phyloP scores from a whole-genome alignment of 2,888 invertebrate species.

The Dexiosoma caninum region DNA sequence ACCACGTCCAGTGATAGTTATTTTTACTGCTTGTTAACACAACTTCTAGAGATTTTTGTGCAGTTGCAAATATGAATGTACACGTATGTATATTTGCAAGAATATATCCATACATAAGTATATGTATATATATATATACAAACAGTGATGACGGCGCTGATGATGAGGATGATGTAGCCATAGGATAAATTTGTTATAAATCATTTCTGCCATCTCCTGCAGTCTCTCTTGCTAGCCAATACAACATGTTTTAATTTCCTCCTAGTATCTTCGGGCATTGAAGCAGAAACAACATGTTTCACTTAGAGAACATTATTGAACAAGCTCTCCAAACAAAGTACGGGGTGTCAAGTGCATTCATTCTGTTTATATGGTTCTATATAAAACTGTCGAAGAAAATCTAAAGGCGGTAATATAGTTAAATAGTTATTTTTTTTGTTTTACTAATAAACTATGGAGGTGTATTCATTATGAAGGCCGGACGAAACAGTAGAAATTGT shows the following conservation, averaged over 20 bases:
- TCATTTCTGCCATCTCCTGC: background rate
- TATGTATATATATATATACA: constrained; percentile 3
- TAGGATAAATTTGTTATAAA: background rate
- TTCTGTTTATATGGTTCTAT: constrained; percentile 9
- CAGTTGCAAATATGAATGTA: too few relatives aligned
- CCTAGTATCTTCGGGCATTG: constrained; percentile 49
- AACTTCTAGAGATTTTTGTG: constrained; percentile 14
- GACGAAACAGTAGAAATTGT: background rate
- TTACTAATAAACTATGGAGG: constrained; percentile 37
- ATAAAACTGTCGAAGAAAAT: constrained; percentile 23
- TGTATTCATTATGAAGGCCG: constrained; percentile 37
- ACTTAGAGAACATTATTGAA: constrained; percentile 50
- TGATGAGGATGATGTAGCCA: constrained; percentile 5
- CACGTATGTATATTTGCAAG: too few relatives aligned
- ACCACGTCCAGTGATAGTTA: constrained; percentile 43
- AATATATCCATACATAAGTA: too few relatives aligned
- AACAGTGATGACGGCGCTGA: constrained; percentile 4
- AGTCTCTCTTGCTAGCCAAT: constrained; percentile 15
- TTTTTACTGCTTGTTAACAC: constrained; percentile 54
- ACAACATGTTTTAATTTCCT: constrained; percentile 53
- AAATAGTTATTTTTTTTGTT: constrained; percentile 28
- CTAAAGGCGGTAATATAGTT: constrained; percentile 28
- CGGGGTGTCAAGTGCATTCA: constrained; percentile 7
- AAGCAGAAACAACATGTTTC: constrained; percentile 55
- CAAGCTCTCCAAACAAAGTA: constrained; percentile 11